phyloP scores from a whole-genome alignment of 2,888 invertebrate species.

The Anaspis maculata region DNA sequence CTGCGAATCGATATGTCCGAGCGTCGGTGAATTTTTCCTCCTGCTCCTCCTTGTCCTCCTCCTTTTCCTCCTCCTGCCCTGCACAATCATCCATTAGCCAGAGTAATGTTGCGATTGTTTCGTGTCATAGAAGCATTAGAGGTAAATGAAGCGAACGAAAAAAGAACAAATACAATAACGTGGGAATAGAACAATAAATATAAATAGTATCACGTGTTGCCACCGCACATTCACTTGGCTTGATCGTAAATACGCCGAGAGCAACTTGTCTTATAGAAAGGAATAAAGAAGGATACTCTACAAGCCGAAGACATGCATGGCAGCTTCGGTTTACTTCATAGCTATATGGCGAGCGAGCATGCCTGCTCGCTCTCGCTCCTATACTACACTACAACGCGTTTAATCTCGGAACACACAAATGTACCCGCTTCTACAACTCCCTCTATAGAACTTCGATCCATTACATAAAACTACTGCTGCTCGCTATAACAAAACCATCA shows the following conservation, averaged over 20 bases:
- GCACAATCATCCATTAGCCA: too few relatives aligned
- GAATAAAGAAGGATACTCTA: constrained; percentile 8
- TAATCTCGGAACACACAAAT: too few relatives aligned
- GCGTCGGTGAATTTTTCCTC: too few relatives aligned
- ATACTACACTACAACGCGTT: too few relatives aligned
- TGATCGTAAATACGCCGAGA: constrained; percentile 15
- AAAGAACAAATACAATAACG: constrained; percentile 13
- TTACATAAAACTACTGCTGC: constrained; percentile 10
- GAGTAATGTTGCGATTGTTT: constrained; percentile 4
- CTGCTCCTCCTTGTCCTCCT: too few relatives aligned
- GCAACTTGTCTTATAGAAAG: constrained; percentile 18
- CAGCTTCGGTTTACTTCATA: too few relatives aligned
- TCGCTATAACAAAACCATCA: constrained; percentile 9
- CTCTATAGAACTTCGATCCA: constrained; percentile 6
- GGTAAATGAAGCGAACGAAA: constrained; percentile 9
- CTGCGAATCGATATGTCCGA: too few relatives aligned
- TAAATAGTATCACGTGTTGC: constrained; percentile 19
- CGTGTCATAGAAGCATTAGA: constrained; percentile 9
- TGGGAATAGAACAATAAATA: constrained; percentile 19
- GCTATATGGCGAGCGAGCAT: too few relatives aligned
- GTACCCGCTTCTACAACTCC: too few relatives aligned
- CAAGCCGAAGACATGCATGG: constrained; percentile 3
- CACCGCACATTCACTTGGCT: constrained; percentile 19
- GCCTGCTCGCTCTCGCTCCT: too few relatives aligned
- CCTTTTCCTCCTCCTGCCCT: too few relatives aligned